These are phyloP conservation scores for Leptodactylus fuscus DNA, from an alignment of 2,113 vertebrate species.

Conservation along the genomic window DNA sequence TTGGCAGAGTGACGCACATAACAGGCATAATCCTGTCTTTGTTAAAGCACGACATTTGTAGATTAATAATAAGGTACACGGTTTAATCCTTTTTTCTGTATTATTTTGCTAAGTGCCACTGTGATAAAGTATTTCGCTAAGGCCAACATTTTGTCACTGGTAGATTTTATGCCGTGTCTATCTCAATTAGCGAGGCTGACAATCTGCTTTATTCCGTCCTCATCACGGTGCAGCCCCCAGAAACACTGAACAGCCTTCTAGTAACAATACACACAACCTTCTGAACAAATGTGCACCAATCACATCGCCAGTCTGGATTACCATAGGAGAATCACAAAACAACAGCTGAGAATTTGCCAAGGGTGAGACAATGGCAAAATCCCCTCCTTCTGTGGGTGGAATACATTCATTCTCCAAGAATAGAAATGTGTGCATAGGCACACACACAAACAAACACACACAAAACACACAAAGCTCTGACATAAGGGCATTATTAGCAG, in stretches of 20 bases:
- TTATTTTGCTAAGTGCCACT: conserved; percentile 15
- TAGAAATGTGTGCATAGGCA: conserved; percentile 42
- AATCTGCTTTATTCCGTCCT: conserved; percentile 1
- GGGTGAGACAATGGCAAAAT: conserved; percentile 43
- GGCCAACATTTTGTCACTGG: conserved; percentile 14
- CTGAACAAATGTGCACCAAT: conserved; percentile 32
- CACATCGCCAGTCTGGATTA: background rate
- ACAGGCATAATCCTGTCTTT: background rate
- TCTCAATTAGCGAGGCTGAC: conserved; percentile 28
- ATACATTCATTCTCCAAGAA: conserved; percentile 47
- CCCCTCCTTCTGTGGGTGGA: conserved; percentile 54
- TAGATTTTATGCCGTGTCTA: conserved; percentile 31
- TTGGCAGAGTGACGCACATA: background rate
- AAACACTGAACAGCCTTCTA: conserved; percentile 1
- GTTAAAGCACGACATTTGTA: background rate
- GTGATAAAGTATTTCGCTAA: conserved; percentile 25
- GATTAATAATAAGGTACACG: conserved; percentile 18
- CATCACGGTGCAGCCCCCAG: background rate
- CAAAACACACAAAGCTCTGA: conserved; percentile 55
- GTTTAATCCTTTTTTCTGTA: conserved; percentile 1
- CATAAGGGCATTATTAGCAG: conserved; percentile 60
- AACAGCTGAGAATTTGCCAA: conserved; percentile 39
- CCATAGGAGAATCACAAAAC: conserved; percentile 10
- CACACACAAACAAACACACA: conserved; percentile 45
- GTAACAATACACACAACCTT: conserved; percentile 11